Conservation (phyloP, 2,888 invertebrate genomes). For the Acronicta leporina region DNA sequence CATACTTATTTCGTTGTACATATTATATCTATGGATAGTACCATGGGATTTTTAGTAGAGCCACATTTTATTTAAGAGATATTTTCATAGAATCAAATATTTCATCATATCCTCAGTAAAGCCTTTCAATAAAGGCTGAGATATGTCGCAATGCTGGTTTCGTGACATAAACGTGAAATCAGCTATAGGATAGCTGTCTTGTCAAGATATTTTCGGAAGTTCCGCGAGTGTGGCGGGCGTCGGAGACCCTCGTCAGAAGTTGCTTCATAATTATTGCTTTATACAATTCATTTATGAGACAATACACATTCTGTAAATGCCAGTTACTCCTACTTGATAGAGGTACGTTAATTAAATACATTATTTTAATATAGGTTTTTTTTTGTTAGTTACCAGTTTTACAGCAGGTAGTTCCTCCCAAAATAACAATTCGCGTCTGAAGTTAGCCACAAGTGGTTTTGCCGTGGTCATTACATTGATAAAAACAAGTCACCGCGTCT, state of each 20-base stretch:
- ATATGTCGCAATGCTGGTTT: constrained; percentile 10
- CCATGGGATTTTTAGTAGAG: no score
- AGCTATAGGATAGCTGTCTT: constrained; percentile 39
- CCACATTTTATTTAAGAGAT: no score
- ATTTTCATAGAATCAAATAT: no score
- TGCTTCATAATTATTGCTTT: constrained; percentile 69
- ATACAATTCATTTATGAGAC: constrained; percentile 28
- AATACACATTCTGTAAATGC: constrained; percentile 5
- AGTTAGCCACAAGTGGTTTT: no score
- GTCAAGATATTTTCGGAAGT: constrained; percentile 61
- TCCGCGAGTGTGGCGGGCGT: constrained; percentile 73
- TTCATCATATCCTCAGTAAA: background rate
- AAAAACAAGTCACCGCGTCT: no score
- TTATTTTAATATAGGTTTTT: background rate
- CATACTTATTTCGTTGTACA: no score
- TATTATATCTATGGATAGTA: no score
- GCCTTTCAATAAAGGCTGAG: background rate
- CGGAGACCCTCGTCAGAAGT: constrained; percentile 78
- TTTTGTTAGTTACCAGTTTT: background rate
- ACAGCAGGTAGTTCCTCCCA: no score
- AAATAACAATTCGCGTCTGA: no score
- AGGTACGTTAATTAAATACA: constrained; percentile 20
- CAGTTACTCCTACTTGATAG: constrained; percentile 18
- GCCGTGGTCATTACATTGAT: no score
- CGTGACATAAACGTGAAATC: constrained; percentile 35